Evolutionary conservation across 2,797 vertebrate genomes (phyloP).

Genomic region (Stomatorhinus walkeri): DNA sequence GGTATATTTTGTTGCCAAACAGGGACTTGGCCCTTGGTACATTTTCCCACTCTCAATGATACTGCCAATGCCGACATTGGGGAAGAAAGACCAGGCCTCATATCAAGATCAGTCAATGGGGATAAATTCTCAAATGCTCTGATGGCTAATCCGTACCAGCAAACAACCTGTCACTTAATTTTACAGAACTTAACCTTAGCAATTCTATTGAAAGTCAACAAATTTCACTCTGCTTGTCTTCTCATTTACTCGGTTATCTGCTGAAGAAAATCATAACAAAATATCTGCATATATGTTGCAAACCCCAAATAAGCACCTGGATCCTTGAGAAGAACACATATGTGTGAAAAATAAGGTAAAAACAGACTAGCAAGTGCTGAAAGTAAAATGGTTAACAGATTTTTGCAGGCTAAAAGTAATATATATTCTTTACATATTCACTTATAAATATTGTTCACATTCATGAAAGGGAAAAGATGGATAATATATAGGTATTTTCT

Average conservation of each 20-base stretch:
- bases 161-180: background rate
- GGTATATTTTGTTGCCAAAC: background rate
- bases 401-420: background rate
- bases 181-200: background rate
- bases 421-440: conserved; percentile 12
- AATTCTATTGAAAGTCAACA: background rate
- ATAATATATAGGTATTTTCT: conserved; percentile 7
- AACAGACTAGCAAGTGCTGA: background rate
- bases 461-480: background rate
- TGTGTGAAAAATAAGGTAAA: background rate
- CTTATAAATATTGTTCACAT: background rate
- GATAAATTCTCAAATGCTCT: background rate
- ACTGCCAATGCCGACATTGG: background rate
- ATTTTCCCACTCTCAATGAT: background rate
- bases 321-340: background rate
- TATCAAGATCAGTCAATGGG: background rate
- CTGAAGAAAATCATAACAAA: background rate
- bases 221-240: background rate
- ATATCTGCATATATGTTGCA: background rate
- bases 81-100: background rate
- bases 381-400: background rate
- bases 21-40: background rate
- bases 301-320: background rate
- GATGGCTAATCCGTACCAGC: background rate
- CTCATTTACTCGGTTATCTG: background rate